Evolutionary conservation across 2,888 invertebrate species (phyloP).

Genomic region (Sinohyriopsis cumingii): DNA sequence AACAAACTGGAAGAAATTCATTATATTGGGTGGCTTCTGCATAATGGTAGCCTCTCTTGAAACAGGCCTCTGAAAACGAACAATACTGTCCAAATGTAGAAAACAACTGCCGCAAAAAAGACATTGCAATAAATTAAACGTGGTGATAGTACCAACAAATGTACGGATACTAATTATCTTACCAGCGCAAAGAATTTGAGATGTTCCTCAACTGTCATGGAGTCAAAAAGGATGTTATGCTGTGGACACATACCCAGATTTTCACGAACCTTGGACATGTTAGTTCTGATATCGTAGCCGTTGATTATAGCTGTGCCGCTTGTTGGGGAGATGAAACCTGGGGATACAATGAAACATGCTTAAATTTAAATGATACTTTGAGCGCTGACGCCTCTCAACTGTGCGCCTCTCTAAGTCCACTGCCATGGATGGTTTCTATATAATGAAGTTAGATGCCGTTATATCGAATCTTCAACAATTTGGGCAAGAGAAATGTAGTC

Average conservation of each 20-base stretch:
- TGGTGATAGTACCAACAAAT: not conserved
- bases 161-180: not conserved
- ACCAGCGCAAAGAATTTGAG: conserved; percentile 84
- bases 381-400: not conserved
- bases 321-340: conserved; percentile 54
- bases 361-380: not conserved
- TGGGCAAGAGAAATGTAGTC: no score
- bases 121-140: no score
- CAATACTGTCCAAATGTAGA: no score
- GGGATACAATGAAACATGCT: not conserved
- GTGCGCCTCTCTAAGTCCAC: no score
- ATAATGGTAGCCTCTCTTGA: no score
- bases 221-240: conserved; percentile 86
- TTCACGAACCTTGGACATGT: conserved; percentile 78
- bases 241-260: conserved; percentile 88
- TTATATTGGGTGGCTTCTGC: no score
- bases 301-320: conserved; percentile 80
- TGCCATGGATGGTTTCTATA: no score
- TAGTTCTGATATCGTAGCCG: conserved; percentile 79
- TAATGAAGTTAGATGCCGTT: no score
- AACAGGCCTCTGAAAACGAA: no score
- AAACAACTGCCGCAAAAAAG: no score
- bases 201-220: conserved; percentile 86
- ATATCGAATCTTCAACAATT: no score
- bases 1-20: no score